Conservation (phyloP, 2,113 vertebrate genomes). For the Solea solea region DNA sequence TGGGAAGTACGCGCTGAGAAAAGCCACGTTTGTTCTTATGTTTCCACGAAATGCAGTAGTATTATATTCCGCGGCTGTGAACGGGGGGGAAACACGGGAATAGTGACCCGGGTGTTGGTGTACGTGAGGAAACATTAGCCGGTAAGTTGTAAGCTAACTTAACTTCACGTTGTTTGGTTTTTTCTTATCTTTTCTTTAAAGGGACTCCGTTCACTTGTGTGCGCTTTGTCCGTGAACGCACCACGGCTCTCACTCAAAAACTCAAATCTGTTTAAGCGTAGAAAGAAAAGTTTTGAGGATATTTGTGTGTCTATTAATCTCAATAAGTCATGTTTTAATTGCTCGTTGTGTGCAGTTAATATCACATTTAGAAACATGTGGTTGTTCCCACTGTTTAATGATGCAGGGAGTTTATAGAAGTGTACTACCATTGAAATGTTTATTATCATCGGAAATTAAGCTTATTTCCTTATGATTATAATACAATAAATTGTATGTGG, state of each 20-base stretch:
- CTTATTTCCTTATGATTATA: no score
- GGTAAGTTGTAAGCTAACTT: constrained; percentile 75
- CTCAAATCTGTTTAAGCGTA: background rate
- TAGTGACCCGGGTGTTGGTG: background rate
- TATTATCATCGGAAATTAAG: no score
- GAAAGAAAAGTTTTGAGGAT: background rate
- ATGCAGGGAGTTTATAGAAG: no score
- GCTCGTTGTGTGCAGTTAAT: no score
- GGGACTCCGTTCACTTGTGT: background rate
- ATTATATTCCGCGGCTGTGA: background rate
- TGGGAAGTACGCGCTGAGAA: constrained; percentile 15
- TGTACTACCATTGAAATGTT: no score
- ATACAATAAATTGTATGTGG: no score
- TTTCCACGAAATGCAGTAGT: background rate
- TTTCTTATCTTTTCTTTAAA: background rate
- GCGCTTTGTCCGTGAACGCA: background rate
- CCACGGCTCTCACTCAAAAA: background rate
- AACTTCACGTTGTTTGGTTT: background rate
- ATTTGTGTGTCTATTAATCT: background rate
- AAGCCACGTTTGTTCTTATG: background rate
- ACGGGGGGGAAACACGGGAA: background rate
- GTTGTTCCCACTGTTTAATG: no score
- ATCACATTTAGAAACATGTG: no score
- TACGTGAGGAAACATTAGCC: constrained; percentile 19
- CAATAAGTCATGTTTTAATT: no score